phyloP scores from a whole-genome alignment of 2,113 vertebrate genomes.

The Puffinus mauretanicus region DNA sequence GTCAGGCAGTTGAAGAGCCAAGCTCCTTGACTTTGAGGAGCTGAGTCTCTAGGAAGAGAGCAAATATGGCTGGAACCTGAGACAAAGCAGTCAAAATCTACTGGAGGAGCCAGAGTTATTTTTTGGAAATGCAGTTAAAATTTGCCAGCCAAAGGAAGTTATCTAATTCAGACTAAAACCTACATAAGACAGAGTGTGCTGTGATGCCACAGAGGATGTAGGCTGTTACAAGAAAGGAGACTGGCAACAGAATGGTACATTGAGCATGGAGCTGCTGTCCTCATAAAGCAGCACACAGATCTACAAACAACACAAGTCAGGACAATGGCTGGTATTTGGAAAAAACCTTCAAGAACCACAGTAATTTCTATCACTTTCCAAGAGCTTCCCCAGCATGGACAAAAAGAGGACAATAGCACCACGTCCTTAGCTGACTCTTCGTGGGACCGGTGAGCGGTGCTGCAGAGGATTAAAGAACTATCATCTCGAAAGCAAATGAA shows the following conservation, averaged over 20 bases:
- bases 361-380: not conserved
- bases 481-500: not conserved
- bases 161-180: not conserved
- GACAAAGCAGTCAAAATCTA: not conserved
- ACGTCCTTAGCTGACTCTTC: not conserved
- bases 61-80: not conserved
- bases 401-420: not conserved
- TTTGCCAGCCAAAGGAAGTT: not conserved
- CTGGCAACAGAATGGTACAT: not conserved
- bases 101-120: not conserved
- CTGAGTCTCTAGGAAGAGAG: not conserved
- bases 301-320: not conserved
- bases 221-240: not conserved
- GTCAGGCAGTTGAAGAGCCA: not conserved
- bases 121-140: not conserved
- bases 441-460: not conserved
- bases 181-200: not conserved
- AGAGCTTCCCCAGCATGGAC: not conserved
- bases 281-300: not conserved
- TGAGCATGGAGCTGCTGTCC: not conserved
- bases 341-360: not conserved
- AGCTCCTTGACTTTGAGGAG: not conserved
- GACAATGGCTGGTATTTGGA: not conserved
- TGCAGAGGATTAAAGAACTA: not conserved
- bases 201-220: not conserved